Percentiles rank a stretch among this genome's conserved stretches.
Evolutionary conservation across 2,113 vertebrate species (phyloP).

Genomic region (Varanus komodoensis): DNA sequence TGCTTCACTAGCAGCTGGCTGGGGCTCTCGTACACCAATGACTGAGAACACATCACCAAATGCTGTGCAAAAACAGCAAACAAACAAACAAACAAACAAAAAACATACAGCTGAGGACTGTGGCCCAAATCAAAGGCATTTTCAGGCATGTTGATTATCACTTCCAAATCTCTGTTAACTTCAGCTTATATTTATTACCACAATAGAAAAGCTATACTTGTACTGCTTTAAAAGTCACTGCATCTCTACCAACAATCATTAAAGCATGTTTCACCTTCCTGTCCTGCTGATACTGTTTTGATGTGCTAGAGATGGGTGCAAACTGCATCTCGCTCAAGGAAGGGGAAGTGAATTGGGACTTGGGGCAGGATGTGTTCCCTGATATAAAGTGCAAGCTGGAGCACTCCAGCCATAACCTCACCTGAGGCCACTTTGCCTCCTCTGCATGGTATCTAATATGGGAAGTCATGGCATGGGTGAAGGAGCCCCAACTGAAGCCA

Average conservation of each 20-base stretch:
- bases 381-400: too few relatives aligned
- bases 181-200: neutral
- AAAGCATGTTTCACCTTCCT: neutral
- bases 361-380: too few relatives aligned
- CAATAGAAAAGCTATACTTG: neutral
- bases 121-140: neutral
- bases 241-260: neutral
- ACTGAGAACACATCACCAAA: slow-evolving; percentile 98
- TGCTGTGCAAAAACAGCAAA: slow-evolving; percentile 70
- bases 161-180: neutral
- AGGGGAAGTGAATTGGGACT: too few relatives aligned
- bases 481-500: too few relatives aligned
- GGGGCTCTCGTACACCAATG: slow-evolving; percentile 94
- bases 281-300: too few relatives aligned
- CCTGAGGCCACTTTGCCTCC: too few relatives aligned
- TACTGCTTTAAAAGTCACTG: neutral
- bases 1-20: slow-evolving; percentile 95
- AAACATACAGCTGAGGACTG: slow-evolving; percentile 11
- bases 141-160: neutral
- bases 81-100: neutral
- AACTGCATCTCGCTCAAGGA: neutral
- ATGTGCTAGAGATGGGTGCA: too few relatives aligned
- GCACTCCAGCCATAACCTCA: too few relatives aligned
- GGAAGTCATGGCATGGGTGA: too few relatives aligned
- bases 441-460: too few relatives aligned